Base-by-base conservation (phyloP, 1,140 invertebrate species). In the Drosophila orena region DNA sequence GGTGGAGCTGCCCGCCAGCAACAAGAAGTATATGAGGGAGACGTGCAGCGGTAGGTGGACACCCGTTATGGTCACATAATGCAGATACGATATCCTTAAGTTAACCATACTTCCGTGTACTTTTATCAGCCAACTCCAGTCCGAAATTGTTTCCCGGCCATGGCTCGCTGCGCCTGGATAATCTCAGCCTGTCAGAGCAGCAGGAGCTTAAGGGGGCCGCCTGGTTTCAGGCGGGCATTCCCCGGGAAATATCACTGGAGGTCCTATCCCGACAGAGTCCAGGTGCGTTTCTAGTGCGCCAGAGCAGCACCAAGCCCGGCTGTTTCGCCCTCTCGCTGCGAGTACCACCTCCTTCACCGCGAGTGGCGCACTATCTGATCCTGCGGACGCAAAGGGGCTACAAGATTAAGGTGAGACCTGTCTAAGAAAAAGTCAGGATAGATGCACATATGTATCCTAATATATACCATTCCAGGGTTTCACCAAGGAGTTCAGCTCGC, bases 171-270 rank as follows among this genome's bases (percentile, higher is more conserved):
- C 93, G 95, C 62, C 94, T 94, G 68, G 95, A 96, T 89, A 96
- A 95, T 79, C 92, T 96, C 40, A 95, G 94, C 74, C 94, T 94
- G 80, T 94, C 95, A 40, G 96, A 96, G 85, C 97, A 98, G 92
- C 95, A 95, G 22, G 97, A 98, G 77, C 93, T 98, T 4, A 94
- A 96, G 76, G 94, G 96, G 58, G 97, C 97, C 43, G 96, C 97
- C 3, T 99, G 98, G 98, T 99, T 98, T 92, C 98, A 99, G 92
- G 97, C 97, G 47, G 98, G 97, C 20, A 98, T 99, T 86, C 97
- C 98, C 34, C 95, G 98, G 94, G 98, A 95, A 92, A 98, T 98
- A 76, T 98, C 98, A 4, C 93, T 99, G 74, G 97, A 99, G 93
- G 97, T 98, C 61, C 93, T 99, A 43, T 95, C 95, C 60, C 96